Percentiles rank a stretch among this genome's conserved stretches.
Evolutionary conservation across 2,113 vertebrate genomes (phyloP).

Genomic region (Gasterosteus nipponicus): DNA sequence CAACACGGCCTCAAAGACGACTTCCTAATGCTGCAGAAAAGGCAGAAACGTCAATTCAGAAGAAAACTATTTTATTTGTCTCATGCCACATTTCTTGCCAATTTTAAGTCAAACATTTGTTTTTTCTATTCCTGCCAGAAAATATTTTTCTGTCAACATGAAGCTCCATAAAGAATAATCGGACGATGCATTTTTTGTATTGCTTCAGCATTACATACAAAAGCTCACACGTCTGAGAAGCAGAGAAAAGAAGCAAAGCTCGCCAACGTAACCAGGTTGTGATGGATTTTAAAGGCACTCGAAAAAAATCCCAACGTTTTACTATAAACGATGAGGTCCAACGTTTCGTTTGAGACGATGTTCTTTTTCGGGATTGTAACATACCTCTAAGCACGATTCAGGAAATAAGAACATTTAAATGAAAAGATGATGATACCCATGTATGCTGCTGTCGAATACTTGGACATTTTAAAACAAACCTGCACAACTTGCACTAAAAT

Average conservation of each 20-base stretch:
- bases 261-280: not conserved
- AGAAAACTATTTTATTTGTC: not conserved
- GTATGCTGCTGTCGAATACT: not conserved
- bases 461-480: too few species aligned
- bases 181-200: not conserved
- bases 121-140: not conserved
- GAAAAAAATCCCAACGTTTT: not conserved
- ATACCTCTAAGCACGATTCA: not conserved
- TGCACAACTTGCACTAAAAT: too few species aligned
- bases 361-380: too few species aligned
- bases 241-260: not conserved
- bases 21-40: not conserved
- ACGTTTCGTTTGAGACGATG: too few species aligned
- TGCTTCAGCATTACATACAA: slow-evolving; percentile 3
- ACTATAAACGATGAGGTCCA: not conserved
- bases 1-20: slow-evolving; percentile 23
- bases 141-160: not conserved
- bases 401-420: not conserved
- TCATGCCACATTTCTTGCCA: not conserved
- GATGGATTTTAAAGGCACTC: not conserved
- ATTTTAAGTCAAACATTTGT: not conserved
- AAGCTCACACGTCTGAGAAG: not conserved
- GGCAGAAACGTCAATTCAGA: not conserved
- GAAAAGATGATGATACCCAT: not conserved
- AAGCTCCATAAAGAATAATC: not conserved